phyloP scores from a whole-genome alignment of 2,888 invertebrate species.

The Campoplex nolae region DNA sequence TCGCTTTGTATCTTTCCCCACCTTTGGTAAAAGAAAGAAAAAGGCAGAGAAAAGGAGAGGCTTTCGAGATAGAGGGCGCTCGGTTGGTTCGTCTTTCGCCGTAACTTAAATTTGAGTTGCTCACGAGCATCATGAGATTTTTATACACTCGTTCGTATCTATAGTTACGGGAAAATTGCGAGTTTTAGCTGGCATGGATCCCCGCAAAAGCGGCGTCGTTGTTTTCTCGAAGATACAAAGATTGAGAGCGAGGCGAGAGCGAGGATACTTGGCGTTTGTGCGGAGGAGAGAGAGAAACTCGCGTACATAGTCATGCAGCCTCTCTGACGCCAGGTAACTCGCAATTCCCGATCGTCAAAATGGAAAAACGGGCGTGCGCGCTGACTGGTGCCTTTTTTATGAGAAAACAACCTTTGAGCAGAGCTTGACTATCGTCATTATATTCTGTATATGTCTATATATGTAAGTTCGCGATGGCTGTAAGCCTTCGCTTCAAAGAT shows the following conservation, averaged over 20 bases:
- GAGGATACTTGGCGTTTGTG: slow-evolving; percentile 54
- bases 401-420: slow-evolving; percentile 47
- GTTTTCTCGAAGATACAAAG: slow-evolving; percentile 35
- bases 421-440: slow-evolving; percentile 35
- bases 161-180: slow-evolving; percentile 81
- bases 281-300: not conserved
- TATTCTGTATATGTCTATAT: slow-evolving; percentile 19
- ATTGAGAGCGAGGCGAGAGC: not conserved
- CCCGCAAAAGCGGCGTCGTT: slow-evolving; percentile 34
- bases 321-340: slow-evolving; percentile 54
- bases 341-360: slow-evolving; percentile 74
- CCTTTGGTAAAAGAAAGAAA: slow-evolving; percentile 10
- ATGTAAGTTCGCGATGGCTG: slow-evolving; percentile 14
- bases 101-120: slow-evolving; percentile 65
- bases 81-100: slow-evolving; percentile 22
- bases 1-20: slow-evolving; percentile 51
- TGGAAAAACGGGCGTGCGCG: slow-evolving; percentile 59
- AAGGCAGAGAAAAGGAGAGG: slow-evolving; percentile 11
- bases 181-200: slow-evolving; percentile 60
- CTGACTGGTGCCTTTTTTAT: slow-evolving; percentile 70
- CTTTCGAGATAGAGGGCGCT: slow-evolving; percentile 16
- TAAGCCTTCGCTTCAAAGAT: slow-evolving; percentile 32
- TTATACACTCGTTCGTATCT: slow-evolving; percentile 18
- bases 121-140: slow-evolving; percentile 73
- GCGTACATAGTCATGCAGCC: slow-evolving; percentile 49